Evolutionary conservation across 2,113 vertebrate genomes (phyloP), one percentile per base, ranked within the genome.

Genomic region (Ictalurus furcatus): DNA sequence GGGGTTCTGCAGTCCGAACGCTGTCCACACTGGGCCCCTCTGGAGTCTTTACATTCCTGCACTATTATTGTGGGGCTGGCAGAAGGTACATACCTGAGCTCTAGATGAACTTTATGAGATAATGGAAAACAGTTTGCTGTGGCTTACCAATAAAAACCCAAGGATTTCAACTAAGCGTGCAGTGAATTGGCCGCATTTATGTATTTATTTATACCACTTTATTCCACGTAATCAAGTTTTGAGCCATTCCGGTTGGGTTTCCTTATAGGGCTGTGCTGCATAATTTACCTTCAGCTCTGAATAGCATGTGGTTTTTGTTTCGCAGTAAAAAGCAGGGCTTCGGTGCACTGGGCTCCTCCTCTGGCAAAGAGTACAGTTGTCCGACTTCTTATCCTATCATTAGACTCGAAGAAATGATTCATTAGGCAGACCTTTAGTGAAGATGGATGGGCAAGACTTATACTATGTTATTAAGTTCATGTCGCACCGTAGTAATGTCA

Each of bases 201-300:
- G 94, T 92, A 94, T 94, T 92, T 93, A 91, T 89, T 92, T 93
- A 89, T 94, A 59, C 91, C 92, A 94, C 94, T 93, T 94, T 94
- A 94, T 94, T 95, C 95, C 93, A 91, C 93, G 92, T 93, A 95
- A 95, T 95, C 94, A 94, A 93, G 93, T 89, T 94, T 90, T 88
- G 90, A 93, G 91, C 90, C 90, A 93, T 95, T 96, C 94, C 92
- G 93, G 94, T 93, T 92, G 92, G 93, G 93, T 93, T 95, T 94
- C 95, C 95, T 95, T 95, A 95, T 95, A 95, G 95, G 94, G 95
- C 94, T 95, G 94, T 94, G 93, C 94, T 94, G 91, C 88, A 93
- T 95, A 95, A 96, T 96, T 96, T 95, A 91, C 88, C 94, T 93
- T 94, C 94, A 94, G 94, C 94, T 94, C 92, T 87, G 85, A 90